Conservation (phyloP, 2,113 vertebrate genomes). For the Vireo altiloquus region DNA sequence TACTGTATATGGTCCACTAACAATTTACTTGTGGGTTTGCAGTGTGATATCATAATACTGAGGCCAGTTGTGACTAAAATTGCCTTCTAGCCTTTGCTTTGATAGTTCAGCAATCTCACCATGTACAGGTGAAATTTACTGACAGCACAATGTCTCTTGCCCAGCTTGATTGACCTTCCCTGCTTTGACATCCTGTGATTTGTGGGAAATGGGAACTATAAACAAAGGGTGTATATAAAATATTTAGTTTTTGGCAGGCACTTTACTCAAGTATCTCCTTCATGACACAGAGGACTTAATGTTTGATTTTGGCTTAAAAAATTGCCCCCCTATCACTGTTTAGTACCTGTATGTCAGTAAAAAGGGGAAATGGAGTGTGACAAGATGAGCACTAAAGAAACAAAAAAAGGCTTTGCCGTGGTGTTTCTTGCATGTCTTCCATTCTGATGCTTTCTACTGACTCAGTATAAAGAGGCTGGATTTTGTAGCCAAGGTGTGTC, state of each 20-base stretch:
- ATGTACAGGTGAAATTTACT: not conserved
- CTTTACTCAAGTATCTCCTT: not conserved
- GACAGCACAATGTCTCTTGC: not conserved
- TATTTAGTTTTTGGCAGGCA: not conserved
- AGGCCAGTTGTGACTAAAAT: not conserved
- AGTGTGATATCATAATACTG: slow-evolving; percentile 22
- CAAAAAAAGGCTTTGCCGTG: not conserved
- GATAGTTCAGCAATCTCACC: not conserved
- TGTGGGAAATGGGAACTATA: not conserved
- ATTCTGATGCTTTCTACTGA: not conserved
- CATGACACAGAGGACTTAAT: not conserved
- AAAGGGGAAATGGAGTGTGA: not conserved
- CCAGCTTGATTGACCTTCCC: not conserved
- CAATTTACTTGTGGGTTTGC: slow-evolving; percentile 50
- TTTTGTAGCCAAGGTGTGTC: not conserved
- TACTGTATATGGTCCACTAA: slow-evolving; percentile 73
- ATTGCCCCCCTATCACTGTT: not conserved
- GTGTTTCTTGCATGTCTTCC: not conserved
- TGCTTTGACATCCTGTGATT: not conserved
- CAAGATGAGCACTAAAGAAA: not conserved
- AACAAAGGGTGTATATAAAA: not conserved
- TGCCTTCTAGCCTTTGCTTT: slow-evolving; percentile 26
- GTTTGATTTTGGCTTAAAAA: not conserved
- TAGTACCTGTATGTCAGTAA: not conserved
- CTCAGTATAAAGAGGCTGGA: not conserved